Percentiles rank a stretch among this genome's conserved stretches.
Conservation (phyloP, 2,888 invertebrate genomes). For the Strigamia transsilvanica region DNA sequence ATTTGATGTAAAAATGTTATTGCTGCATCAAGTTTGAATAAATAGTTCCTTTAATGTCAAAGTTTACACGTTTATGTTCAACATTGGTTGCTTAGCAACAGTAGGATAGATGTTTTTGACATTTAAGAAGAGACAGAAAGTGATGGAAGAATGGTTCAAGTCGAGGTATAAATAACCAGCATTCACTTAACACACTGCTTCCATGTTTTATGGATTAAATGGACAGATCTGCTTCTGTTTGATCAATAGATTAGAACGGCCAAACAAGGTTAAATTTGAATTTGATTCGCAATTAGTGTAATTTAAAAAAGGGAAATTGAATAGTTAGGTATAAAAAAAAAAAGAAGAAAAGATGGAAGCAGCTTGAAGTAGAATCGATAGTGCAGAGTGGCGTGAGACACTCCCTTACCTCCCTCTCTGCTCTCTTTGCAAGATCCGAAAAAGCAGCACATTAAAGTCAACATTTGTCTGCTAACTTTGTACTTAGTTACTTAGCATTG, state of each 20-base stretch:
- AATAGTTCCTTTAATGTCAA: too few relatives aligned
- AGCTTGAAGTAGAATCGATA: conserved; percentile 27
- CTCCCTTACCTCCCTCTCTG: conserved; percentile 4
- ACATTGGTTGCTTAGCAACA: too few relatives aligned
- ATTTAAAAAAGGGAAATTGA: neutral
- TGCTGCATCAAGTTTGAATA: too few relatives aligned
- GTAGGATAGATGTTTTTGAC: too few relatives aligned
- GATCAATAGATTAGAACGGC: neutral
- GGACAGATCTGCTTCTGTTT: too few relatives aligned
- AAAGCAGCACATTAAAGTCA: conserved; percentile 42
- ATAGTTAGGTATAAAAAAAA: neutral
- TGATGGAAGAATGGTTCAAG: too few relatives aligned
- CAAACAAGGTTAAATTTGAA: neutral
- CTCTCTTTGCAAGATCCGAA: conserved; percentile 45
- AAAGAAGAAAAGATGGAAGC: neutral
- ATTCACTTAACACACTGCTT: too few relatives aligned
- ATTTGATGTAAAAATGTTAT: too few relatives aligned
- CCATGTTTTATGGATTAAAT: too few relatives aligned
- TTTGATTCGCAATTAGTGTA: conserved; percentile 9
- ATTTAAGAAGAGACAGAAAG: too few relatives aligned
- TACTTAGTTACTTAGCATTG: conserved; percentile 40
- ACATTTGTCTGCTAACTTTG: conserved; percentile 44
- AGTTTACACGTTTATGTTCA: too few relatives aligned
- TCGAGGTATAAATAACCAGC: too few relatives aligned
- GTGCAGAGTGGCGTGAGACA: conserved; percentile 47